phyloP scores from a whole-genome alignment of 1,140 invertebrate species.

The Drosophila nikananu region DNA sequence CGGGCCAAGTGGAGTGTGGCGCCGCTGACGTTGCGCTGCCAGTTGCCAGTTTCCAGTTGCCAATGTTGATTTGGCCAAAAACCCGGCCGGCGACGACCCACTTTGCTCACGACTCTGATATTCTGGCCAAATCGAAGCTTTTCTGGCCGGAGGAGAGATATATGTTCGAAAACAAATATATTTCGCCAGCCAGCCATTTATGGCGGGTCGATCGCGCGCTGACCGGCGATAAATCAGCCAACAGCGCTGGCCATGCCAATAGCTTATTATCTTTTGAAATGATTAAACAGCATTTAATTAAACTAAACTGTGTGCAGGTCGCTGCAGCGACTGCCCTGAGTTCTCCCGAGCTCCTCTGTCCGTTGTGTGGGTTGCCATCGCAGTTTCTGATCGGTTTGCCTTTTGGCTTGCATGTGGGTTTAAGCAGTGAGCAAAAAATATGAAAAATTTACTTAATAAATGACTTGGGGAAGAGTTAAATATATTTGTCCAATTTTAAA shows the following conservation, averaged over 20 bases:
- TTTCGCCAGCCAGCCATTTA: constrained; percentile 44
- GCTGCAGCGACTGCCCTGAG: background rate
- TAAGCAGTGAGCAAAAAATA: background rate
- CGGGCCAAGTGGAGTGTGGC: constrained; percentile 66
- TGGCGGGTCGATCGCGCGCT: constrained; percentile 47
- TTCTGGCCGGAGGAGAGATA: constrained; percentile 51
- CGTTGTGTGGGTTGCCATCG: constrained; percentile 30
- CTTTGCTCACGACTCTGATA: constrained; percentile 63
- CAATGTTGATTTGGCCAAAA: constrained; percentile 67
- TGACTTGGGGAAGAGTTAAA: accelerated
- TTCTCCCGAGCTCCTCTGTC: background rate
- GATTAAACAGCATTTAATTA: constrained; percentile 83
- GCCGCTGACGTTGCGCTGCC: constrained; percentile 38
- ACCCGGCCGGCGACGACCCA: constrained; percentile 57
- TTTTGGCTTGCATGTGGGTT: constrained; percentile 28
- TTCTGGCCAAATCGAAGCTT: constrained; percentile 21
- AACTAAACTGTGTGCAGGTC: constrained; percentile 63
- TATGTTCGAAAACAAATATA: constrained; percentile 41
- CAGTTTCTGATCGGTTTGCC: constrained; percentile 30
- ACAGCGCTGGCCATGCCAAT: constrained; percentile 59
- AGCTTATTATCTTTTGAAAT: constrained; percentile 75
- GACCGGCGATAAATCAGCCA: constrained; percentile 68
- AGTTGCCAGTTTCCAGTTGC: constrained; percentile 19
- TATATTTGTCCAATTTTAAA: no score
- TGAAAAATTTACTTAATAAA: no score